phyloP scores from a whole-genome alignment of 2,113 vertebrate species.

The Neofelis nebulosa region DNA sequence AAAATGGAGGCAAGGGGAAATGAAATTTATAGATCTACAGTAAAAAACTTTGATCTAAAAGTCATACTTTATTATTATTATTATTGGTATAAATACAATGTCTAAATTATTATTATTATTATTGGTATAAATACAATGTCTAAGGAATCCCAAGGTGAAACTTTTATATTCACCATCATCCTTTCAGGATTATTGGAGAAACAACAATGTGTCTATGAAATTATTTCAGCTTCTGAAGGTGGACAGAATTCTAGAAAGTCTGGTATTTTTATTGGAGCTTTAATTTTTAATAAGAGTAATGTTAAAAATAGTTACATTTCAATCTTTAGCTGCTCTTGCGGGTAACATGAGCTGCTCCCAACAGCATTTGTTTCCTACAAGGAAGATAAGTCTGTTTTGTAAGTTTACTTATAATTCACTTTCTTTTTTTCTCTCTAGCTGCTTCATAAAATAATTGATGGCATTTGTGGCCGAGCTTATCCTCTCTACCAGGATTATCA shows the following conservation, averaged over 20 bases:
- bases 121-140: neutral
- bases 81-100: neutral
- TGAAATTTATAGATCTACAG: neutral
- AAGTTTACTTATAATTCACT: neutral
- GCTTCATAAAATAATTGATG: constrained; percentile 93
- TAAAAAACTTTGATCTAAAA: neutral
- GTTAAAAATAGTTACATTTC: constrained; percentile 20
- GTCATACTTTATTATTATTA: neutral
- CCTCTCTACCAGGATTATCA: constrained; percentile 89
- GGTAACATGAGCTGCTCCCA: neutral
- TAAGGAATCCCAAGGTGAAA: neutral
- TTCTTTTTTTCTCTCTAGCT: constrained; percentile 84
- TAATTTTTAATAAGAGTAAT: constrained; percentile 35
- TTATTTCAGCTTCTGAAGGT: constrained; percentile 29
- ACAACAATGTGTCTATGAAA: neutral
- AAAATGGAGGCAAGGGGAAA: neutral
- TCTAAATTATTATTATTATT: neutral
- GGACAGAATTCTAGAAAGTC: neutral
- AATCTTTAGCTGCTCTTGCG: neutral
- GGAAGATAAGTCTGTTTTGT: neutral
- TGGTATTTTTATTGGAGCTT: neutral
- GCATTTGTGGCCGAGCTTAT: constrained; percentile 89
- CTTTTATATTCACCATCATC: neutral
- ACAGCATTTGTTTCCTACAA: neutral
- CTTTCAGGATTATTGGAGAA: neutral